A percentile compares a stretch with the other conserved stretches of the same genome.
phyloP scores from a whole-genome alignment of 1,140 invertebrate genomes.

The Zaprionus tsacasi region DNA sequence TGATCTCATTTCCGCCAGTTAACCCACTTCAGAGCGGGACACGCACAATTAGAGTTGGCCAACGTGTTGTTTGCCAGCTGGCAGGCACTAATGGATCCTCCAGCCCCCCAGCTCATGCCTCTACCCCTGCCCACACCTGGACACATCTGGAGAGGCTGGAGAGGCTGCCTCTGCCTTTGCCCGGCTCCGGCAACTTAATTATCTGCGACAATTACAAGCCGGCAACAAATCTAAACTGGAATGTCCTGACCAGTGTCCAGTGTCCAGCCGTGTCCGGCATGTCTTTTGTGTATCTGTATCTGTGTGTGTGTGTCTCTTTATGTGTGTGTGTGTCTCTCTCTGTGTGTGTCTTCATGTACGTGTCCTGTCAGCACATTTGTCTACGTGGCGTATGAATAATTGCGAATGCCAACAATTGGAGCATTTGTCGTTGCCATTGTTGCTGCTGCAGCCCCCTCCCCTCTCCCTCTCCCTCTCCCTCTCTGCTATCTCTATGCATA shows the following conservation, averaged over 20 bases:
- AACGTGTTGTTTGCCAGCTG: background rate
- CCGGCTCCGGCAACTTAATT: slow-evolving; percentile 64
- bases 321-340: slow-evolving; percentile 1
- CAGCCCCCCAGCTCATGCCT: background rate
- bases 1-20: slow-evolving; percentile 3
- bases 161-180: slow-evolving; percentile 4
- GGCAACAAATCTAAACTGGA: slow-evolving; percentile 77
- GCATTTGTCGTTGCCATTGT: slow-evolving; percentile 61
- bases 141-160: slow-evolving; percentile 42
- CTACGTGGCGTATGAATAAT: slow-evolving; percentile 82
- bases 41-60: background rate
- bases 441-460: slow-evolving; percentile 5
- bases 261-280: background rate
- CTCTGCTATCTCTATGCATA: slow-evolving; percentile 35
- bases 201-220: slow-evolving; percentile 75
- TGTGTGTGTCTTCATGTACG: slow-evolving; percentile 24
- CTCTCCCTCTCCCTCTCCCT: background rate
- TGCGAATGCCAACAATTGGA: slow-evolving; percentile 79
- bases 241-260: slow-evolving; percentile 53
- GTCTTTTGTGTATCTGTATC: background rate
- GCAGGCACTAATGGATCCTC: slow-evolving; percentile 32
- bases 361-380: slow-evolving; percentile 77
- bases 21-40: background rate
- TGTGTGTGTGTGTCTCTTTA: slow-evolving; percentile 11
- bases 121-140: slow-evolving; percentile 6